These are phyloP conservation scores for Anser brachyrhynchus DNA, from an alignment of 2,113 vertebrate genomes.

Conservation along the genomic window DNA sequence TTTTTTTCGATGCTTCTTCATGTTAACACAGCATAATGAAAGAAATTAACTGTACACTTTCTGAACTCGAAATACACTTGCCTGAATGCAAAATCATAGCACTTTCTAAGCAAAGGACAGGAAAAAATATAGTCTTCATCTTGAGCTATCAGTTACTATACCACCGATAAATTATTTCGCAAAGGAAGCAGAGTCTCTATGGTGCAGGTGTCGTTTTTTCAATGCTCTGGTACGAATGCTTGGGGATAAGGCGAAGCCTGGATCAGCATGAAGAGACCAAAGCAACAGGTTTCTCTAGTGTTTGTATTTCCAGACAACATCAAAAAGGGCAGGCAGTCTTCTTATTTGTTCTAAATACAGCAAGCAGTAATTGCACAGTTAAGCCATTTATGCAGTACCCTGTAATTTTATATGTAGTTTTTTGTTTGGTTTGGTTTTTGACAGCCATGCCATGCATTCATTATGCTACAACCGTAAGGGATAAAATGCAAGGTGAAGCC, in stretches of 20 bases:
- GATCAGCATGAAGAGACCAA: not conserved
- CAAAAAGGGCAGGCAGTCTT: conserved; percentile 56
- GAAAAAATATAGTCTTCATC: not conserved
- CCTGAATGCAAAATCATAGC: not conserved
- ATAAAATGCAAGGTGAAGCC: conserved; percentile 32
- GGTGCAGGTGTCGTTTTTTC: conserved; percentile 5
- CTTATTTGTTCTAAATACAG: conserved; percentile 70
- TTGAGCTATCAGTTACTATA: not conserved
- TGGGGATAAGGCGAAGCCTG: not conserved
- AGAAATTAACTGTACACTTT: not conserved
- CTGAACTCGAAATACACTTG: not conserved
- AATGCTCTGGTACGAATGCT: not conserved
- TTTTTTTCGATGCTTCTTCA: not conserved
- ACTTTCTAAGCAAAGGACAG: not conserved
- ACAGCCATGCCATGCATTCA: conserved; percentile 57
- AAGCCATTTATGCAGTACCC: conserved; percentile 61
- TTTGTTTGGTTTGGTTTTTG: conserved; percentile 28
- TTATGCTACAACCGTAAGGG: conserved; percentile 55
- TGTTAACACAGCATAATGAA: not conserved
- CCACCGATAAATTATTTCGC: not conserved
- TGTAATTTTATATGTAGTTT: conserved; percentile 62
- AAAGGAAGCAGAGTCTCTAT: not conserved
- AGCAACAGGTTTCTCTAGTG: not conserved
- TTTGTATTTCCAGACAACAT: conserved; percentile 59
- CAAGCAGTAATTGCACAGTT: conserved; percentile 66